Conservation (phyloP, 2,113 vertebrate genomes). For the Xyrauchen texanus region DNA sequence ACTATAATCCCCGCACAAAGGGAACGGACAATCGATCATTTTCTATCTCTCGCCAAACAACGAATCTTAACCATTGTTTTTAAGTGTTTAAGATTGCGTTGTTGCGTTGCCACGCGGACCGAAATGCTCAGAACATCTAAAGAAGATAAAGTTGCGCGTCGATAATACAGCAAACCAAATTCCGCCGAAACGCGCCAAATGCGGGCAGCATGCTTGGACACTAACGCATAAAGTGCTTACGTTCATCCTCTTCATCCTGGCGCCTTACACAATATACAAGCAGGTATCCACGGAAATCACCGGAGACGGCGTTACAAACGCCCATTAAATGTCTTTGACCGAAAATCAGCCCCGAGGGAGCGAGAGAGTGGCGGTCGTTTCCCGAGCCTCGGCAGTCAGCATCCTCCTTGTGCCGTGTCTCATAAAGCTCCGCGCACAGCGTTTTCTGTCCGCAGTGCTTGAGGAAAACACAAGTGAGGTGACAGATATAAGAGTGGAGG, state of each 20-base stretch:
- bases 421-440: too few species aligned
- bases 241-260: slow-evolving; percentile 78
- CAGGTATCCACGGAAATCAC: slow-evolving; percentile 59
- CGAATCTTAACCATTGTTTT: background rate
- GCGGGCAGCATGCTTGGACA: slow-evolving; percentile 48
- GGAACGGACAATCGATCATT: background rate
- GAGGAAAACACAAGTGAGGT: slow-evolving; percentile 35
- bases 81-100: slow-evolving; percentile 1
- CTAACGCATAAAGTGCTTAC: slow-evolving; percentile 71
- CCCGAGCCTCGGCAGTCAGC: slow-evolving; percentile 54
- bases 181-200: slow-evolving; percentile 28
- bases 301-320: slow-evolving; percentile 56
- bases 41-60: background rate
- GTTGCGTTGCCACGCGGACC: background rate
- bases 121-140: too few species aligned
- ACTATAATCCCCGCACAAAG: slow-evolving; percentile 2
- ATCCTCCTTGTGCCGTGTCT: slow-evolving; percentile 62
- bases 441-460: slow-evolving; percentile 34
- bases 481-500: slow-evolving; percentile 54
- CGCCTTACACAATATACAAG: slow-evolving; percentile 67
- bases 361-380: slow-evolving; percentile 18
- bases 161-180: slow-evolving; percentile 24
- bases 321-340: slow-evolving; percentile 63
- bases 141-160: slow-evolving; percentile 41
- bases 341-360: slow-evolving; percentile 55